Evolutionary conservation across 2,888 invertebrate species (phyloP).

Genomic region (Sesia bembeciformis): DNA sequence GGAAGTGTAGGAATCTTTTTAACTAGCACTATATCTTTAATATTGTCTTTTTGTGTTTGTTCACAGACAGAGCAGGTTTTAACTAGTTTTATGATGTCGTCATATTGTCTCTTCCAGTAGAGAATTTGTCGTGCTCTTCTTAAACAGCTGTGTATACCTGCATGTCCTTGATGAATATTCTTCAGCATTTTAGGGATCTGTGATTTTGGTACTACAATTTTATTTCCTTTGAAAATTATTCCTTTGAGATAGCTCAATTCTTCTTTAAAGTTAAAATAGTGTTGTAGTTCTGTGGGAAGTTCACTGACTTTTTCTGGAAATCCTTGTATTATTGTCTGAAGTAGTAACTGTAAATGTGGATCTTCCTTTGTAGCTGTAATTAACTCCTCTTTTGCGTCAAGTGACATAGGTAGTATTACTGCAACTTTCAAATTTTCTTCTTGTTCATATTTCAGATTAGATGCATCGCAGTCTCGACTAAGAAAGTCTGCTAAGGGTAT

Average conservation of each 20-base stretch:
- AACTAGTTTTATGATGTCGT: conserved; percentile 3
- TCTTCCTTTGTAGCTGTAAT: conserved; percentile 5
- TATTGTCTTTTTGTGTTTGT: conserved; percentile 2
- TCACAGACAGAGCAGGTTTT: conserved; percentile 1
- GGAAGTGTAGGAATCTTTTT: conserved; percentile 8
- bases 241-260: conserved; percentile 3
- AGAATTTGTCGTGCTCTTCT: conserved; percentile 8
- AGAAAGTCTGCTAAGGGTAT: conserved; percentile 7
- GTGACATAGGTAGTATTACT: conserved; percentile 4
- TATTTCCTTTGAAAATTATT: conserved; percentile 9
- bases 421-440: conserved; percentile 5
- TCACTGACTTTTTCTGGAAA: conserved; percentile 4
- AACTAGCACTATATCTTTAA: conserved; percentile 2
- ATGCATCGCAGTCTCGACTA: conserved; percentile 6
- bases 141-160: conserved; percentile 6
- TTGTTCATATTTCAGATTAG: conserved; percentile 8
- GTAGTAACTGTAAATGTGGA: conserved; percentile 4
- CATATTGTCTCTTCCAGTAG: conserved; percentile 7
- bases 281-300: conserved; percentile 2
- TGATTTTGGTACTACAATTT: conserved; percentile 5
- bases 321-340: conserved; percentile 3
- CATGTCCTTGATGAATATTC: conserved; percentile 7
- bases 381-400: conserved; percentile 6
- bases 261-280: conserved; percentile 5
- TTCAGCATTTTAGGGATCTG: conserved; percentile 6